A percentile compares a stretch with the other conserved stretches of the same genome.
Conservation (phyloP, 2,888 invertebrate species). For the Eristalinus sepulchralis region DNA sequence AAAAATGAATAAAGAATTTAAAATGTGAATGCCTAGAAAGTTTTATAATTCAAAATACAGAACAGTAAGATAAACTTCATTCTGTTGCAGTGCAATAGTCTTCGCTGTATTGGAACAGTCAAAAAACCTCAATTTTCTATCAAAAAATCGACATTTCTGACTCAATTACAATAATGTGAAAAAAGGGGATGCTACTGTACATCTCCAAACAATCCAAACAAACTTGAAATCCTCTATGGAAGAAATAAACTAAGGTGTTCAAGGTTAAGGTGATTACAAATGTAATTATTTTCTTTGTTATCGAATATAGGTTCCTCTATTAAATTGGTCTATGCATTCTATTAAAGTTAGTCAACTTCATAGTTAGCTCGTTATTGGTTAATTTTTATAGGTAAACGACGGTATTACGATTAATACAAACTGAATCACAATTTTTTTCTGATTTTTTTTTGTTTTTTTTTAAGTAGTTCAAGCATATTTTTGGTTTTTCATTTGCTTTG, state of each 20-base stretch:
- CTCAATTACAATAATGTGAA: too few species aligned
- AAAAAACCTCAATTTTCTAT: too few species aligned
- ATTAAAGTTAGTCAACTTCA: slow-evolving; percentile 65
- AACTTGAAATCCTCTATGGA: neutral
- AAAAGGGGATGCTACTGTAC: too few species aligned
- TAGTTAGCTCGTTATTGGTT: slow-evolving; percentile 60
- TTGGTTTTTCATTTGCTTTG: slow-evolving; percentile 17
- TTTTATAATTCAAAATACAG: too few species aligned
- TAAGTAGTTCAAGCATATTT: slow-evolving; percentile 51
- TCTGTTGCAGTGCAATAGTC: too few species aligned
- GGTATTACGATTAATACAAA: slow-evolving; percentile 43
- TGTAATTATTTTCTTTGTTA: slow-evolving; percentile 15
- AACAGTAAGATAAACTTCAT: too few species aligned
- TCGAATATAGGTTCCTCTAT: slow-evolving; percentile 56
- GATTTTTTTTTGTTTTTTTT: neutral
- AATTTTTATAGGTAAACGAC: slow-evolving; percentile 53
- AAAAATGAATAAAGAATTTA: too few species aligned
- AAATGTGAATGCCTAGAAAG: too few species aligned
- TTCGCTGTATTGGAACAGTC: too few species aligned
- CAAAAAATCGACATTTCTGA: too few species aligned
- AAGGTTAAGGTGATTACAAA: slow-evolving; percentile 8
- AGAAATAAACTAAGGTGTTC: neutral
- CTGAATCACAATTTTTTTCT: slow-evolving; percentile 25
- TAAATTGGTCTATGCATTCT: slow-evolving; percentile 69
- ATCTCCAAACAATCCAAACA: neutral